A percentile compares a stretch with the other conserved stretches of the same genome.
Conservation (phyloP, 2,888 invertebrate species). For the Cylloceria caligata region DNA sequence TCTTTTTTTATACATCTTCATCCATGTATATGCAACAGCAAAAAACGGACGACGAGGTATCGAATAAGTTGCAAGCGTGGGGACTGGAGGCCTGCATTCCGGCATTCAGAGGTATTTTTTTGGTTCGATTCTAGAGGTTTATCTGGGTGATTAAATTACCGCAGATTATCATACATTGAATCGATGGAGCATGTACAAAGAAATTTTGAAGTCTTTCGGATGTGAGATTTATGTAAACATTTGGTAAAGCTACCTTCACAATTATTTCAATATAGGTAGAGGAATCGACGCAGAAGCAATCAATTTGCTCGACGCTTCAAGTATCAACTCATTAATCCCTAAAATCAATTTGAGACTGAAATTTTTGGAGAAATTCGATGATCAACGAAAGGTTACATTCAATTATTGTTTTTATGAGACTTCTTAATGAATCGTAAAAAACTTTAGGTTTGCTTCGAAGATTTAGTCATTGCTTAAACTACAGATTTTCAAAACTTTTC, state of each 20-base stretch:
- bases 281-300: slow-evolving; percentile 10
- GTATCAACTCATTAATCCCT: slow-evolving; percentile 18
- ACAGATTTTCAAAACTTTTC: no score
- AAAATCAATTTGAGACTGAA: slow-evolving; percentile 11
- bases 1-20: slow-evolving; percentile 9
- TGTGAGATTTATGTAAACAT: no score
- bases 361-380: slow-evolving; percentile 12
- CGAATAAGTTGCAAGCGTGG: slow-evolving; percentile 6
- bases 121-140: neutral
- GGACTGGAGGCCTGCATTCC: slow-evolving; percentile 24
- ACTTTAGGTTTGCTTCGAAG: neutral
- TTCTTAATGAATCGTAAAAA: neutral
- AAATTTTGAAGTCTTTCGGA: no score
- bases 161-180: slow-evolving; percentile 1
- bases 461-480: no score
- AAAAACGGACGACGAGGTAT: slow-evolving; percentile 21
- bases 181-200: no score
- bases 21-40: slow-evolving; percentile 3
- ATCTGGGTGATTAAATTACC: neutral
- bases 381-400: slow-evolving; percentile 1
- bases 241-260: no score
- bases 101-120: slow-evolving; percentile 22
- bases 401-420: neutral
- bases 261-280: neutral
- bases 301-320: slow-evolving; percentile 3